phyloP scores from a whole-genome alignment of 2,797 vertebrate species.

The Taenioides sp. region DNA sequence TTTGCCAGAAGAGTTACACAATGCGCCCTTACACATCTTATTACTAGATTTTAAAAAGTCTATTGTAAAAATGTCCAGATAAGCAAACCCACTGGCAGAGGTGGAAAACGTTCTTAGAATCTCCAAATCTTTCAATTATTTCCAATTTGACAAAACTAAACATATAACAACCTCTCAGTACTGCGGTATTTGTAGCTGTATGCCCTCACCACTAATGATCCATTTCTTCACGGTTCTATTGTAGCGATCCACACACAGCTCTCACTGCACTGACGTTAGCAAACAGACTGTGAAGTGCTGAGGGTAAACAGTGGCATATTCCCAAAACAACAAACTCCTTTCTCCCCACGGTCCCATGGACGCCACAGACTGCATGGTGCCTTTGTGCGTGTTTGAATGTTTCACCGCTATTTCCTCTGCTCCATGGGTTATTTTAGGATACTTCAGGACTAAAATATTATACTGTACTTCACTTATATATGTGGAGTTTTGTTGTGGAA shows the following conservation, averaged over 20 bases:
- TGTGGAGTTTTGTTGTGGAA: background rate
- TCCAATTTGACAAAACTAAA: background rate
- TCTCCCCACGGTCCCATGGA: conserved; percentile 45
- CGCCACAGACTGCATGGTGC: conserved; percentile 68
- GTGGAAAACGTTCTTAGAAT: background rate
- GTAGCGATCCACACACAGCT: conserved; percentile 46
- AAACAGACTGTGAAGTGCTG: conserved; percentile 27
- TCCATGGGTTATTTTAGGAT: conserved; percentile 42
- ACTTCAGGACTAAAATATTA: background rate
- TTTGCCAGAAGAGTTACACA: too few species aligned
- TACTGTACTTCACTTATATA: background rate
- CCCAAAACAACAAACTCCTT: conserved; percentile 65
- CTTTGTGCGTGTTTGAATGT: conserved; percentile 65
- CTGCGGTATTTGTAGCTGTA: conserved; percentile 11
- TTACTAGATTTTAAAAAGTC: background rate
- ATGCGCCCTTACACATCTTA: background rate
- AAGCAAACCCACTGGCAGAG: background rate
- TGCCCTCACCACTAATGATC: conserved; percentile 18
- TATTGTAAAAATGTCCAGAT: background rate
- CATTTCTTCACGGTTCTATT: conserved; percentile 17
- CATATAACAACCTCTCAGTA: background rate
- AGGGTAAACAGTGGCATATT: conserved; percentile 61
- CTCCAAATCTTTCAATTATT: background rate
- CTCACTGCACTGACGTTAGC: conserved; percentile 37
- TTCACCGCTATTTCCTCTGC: conserved; percentile 48